These are phyloP conservation scores for Stichopus horrens DNA, from an alignment of 53 echinoderm and acorn worm genomes.

Conservation along the genomic window DNA sequence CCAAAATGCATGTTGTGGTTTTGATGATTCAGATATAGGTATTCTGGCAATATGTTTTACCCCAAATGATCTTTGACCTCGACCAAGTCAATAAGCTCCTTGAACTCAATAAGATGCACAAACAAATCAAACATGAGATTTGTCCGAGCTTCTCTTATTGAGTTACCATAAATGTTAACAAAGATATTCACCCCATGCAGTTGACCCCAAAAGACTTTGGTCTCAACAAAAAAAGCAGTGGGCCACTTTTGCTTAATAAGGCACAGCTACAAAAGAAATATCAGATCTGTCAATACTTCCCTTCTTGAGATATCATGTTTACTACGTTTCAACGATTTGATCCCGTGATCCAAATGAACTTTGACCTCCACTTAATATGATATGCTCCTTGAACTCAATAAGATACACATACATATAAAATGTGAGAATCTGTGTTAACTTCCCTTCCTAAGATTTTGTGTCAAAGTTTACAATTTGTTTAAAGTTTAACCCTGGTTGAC, in stretches of 20 bases:
- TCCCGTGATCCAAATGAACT: neutral
- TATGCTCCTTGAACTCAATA: neutral
- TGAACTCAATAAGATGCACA: neutral
- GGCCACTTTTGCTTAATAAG: too few relatives aligned
- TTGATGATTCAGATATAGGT: too few relatives aligned
- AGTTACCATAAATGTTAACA: neutral
- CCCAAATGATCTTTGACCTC: neutral
- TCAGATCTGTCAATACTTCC: too few relatives aligned
- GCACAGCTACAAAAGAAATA: too few relatives aligned
- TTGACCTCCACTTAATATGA: neutral
- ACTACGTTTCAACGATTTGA: too few relatives aligned
- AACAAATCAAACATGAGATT: neutral
- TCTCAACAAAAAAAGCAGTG: too few relatives aligned
- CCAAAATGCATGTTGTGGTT: too few relatives aligned
- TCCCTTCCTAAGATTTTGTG: neutral
- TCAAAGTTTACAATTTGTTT: neutral
- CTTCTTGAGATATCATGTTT: too few relatives aligned
- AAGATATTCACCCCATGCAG: neutral
- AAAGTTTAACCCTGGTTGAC: neutral
- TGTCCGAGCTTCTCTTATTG: neutral
- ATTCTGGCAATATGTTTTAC: neutral
- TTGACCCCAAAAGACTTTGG: too few relatives aligned
- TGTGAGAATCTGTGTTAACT: too few relatives aligned
- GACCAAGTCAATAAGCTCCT: neutral
- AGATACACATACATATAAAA: too few relatives aligned